Evolutionary conservation across 1,140 invertebrate genomes (phyloP).

Genomic region (Drosophila parvula): DNA sequence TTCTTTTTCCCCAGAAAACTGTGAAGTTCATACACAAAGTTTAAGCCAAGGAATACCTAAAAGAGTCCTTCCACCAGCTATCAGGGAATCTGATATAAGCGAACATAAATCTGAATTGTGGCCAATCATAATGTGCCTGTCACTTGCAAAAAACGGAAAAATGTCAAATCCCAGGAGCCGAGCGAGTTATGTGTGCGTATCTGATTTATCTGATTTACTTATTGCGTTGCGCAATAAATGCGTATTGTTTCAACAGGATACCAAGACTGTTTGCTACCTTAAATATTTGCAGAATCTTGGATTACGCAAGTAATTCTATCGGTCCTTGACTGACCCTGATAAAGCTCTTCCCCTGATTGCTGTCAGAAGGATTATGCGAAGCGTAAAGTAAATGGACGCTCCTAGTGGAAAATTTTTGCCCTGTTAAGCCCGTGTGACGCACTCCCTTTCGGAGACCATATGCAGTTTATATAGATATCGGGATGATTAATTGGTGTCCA

Average conservation of each 20-base stretch:
- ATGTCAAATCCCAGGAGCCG: slow-evolving; percentile 6
- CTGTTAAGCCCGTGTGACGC: background rate
- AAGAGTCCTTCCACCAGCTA: background rate
- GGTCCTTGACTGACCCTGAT: background rate
- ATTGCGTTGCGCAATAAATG: slow-evolving; percentile 9
- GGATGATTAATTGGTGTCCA: slow-evolving; percentile 47
- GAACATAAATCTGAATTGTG: slow-evolving; percentile 40
- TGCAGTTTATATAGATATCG: slow-evolving; percentile 3
- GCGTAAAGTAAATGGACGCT: slow-evolving; percentile 22
- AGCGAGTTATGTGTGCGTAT: slow-evolving; percentile 30
- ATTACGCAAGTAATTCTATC: slow-evolving; percentile 4
- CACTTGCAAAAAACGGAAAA: slow-evolving; percentile 28
- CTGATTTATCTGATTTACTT: slow-evolving; percentile 26
- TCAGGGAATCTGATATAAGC: background rate
- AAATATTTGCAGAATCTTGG: background rate
- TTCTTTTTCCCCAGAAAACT: background rate
- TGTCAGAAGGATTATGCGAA: slow-evolving; percentile 21
- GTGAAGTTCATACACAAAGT: no score
- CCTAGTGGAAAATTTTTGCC: slow-evolving; percentile 14
- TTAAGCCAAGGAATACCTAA: background rate
- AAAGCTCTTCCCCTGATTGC: slow-evolving; percentile 21
- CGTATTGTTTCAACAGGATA: slow-evolving; percentile 2
- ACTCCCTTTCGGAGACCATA: background rate
- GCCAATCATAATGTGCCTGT: slow-evolving; percentile 30
- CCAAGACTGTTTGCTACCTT: background rate